A percentile compares a stretch with the other conserved stretches of the same genome.
Evolutionary conservation across 2,113 vertebrate genomes (phyloP).

Genomic region (Nansenia antarctica): DNA sequence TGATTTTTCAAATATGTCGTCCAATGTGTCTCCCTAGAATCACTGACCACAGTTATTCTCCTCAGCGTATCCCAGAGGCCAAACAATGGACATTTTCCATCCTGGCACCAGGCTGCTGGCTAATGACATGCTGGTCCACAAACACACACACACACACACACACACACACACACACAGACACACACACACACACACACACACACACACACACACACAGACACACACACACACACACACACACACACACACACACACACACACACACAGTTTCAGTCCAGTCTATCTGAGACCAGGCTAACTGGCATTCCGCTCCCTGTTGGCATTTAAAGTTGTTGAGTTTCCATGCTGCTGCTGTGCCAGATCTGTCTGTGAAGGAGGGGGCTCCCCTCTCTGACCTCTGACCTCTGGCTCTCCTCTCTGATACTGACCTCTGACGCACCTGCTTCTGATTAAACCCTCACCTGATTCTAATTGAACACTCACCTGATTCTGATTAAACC

Average conservation of each 20-base stretch:
- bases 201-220: no score
- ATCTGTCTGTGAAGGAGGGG: conserved; percentile 37
- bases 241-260: no score
- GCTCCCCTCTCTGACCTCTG: conserved; percentile 39
- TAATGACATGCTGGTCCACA: no score
- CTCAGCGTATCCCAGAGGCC: conserved; percentile 9
- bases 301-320: conserved; percentile 28
- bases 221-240: no score
- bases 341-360: conserved; percentile 18
- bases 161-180: no score
- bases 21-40: neutral
- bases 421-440: conserved; percentile 52
- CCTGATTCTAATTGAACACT: conserved; percentile 57
- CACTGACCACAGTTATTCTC: neutral
- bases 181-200: no score
- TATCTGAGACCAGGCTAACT: conserved; percentile 12
- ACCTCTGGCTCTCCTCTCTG: no score
- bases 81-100: conserved; percentile 11
- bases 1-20: neutral
- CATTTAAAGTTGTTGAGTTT: conserved; percentile 50
- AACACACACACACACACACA: no score
- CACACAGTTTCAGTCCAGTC: conserved; percentile 14
- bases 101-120: conserved; percentile 11
- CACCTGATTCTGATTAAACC: conserved; percentile 41
- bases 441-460: conserved; percentile 53